phyloP scores from a whole-genome alignment of 2,888 invertebrate species.

The Ctena decussata region DNA sequence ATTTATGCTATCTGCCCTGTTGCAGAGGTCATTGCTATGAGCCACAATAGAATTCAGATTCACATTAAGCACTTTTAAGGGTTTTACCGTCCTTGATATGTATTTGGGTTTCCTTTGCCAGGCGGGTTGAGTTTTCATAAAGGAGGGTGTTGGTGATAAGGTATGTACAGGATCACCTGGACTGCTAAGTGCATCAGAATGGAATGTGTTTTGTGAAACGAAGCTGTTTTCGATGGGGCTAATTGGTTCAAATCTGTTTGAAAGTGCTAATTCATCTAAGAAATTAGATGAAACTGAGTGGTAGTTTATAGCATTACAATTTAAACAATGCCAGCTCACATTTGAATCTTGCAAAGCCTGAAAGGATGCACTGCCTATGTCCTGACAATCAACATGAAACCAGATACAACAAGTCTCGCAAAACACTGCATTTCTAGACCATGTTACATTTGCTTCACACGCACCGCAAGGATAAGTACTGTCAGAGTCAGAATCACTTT shows the following conservation, averaged over 20 bases:
- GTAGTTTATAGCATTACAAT: constrained; percentile 4
- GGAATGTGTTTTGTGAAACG: neutral
- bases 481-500: neutral
- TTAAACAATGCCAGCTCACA: constrained; percentile 11
- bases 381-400: neutral
- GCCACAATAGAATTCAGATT: constrained; percentile 1
- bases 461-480: neutral
- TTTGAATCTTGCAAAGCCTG: constrained; percentile 3
- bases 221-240: neutral
- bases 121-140: neutral
- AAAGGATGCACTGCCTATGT: neutral
- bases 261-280: neutral
- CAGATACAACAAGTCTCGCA: neutral
- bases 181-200: neutral
- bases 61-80: neutral
- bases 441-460: neutral
- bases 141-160: neutral
- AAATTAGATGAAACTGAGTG: constrained; percentile 5
- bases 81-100: neutral
- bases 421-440: neutral
- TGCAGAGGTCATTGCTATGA: neutral
- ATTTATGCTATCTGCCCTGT: neutral
- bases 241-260: constrained; percentile 11
- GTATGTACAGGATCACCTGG: neutral
- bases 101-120: neutral